Evolutionary conservation across 2,797 vertebrate species (phyloP).

Genomic region (Danio jaintianensis): DNA sequence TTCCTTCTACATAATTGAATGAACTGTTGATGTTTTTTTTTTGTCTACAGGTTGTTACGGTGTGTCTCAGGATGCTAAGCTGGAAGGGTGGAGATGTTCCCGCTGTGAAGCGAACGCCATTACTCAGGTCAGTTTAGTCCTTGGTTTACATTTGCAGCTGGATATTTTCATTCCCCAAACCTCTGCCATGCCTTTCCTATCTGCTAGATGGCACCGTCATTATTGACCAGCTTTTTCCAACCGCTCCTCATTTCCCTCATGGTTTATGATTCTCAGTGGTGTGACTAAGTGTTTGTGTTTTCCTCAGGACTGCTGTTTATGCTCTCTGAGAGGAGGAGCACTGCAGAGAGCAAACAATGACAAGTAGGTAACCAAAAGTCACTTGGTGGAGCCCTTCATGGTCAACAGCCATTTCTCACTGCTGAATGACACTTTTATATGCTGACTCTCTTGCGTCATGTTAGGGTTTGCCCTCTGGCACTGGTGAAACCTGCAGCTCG

Average conservation of each 20-base stretch:
- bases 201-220: slow-evolving; percentile 13
- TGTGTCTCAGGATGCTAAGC: slow-evolving; percentile 83
- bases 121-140: slow-evolving; percentile 81
- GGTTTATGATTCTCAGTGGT: background rate
- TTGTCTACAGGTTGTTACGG: slow-evolving; percentile 90
- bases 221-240: background rate
- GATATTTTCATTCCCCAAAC: background rate
- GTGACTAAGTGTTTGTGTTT: slow-evolving; percentile 20
- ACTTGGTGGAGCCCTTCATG: background rate
- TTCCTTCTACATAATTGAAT: background rate
- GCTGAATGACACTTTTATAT: background rate
- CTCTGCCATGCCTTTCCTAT: background rate
- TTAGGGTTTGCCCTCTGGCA: background rate
- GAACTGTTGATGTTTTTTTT: background rate
- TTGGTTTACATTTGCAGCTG: background rate
- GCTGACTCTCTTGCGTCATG: background rate
- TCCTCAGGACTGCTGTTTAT: slow-evolving; percentile 93
- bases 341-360: slow-evolving; percentile 95
- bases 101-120: slow-evolving; percentile 92
- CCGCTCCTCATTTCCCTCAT: background rate
- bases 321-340: slow-evolving; percentile 93
- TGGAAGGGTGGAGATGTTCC: slow-evolving; percentile 90
- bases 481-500: background rate
- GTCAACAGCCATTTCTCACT: background rate
- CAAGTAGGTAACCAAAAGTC: slow-evolving; percentile 81